Percentiles rank a stretch among this genome's conserved stretches.
These are phyloP conservation scores for Crambe crambe DNA, from an alignment of 37 sponge, comb jelly and placozoan species.

Conservation along the genomic window DNA sequence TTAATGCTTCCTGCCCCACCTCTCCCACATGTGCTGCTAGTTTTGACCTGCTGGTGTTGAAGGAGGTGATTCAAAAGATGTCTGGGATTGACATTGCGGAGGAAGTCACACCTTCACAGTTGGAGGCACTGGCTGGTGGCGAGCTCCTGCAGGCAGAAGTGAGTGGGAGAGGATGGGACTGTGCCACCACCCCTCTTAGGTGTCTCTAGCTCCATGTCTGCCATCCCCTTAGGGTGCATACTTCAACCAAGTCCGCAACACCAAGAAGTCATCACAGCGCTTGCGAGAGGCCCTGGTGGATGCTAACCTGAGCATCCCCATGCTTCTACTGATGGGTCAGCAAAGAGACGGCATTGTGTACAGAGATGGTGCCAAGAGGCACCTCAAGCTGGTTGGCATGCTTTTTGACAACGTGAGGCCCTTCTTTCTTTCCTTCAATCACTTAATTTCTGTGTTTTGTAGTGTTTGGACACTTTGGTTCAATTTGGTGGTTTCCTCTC, in stretches of 20 bases:
- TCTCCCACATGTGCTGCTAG: too few species aligned
- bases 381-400: constrained; percentile 87
- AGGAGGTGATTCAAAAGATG: constrained; percentile 97
- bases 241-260: constrained; percentile 90
- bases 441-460: too few species aligned
- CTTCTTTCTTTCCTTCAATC: not conserved
- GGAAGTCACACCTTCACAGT: constrained; percentile 84
- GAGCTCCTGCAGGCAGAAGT: constrained; percentile 95
- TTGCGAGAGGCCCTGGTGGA: constrained; percentile 90
- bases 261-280: constrained; percentile 91
- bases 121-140: constrained; percentile 93
- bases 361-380: constrained; percentile 63
- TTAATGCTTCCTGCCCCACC: too few species aligned
- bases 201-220: not conserved
- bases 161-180: too few species aligned
- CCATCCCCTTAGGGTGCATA: constrained; percentile 66
- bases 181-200: too few species aligned
- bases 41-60: constrained; percentile 93
- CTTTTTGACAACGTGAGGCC: constrained; percentile 84
- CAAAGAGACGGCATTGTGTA: constrained; percentile 91
- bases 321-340: constrained; percentile 91
- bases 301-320: constrained; percentile 83
- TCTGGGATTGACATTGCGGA: constrained; percentile 93
- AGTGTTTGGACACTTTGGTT: constrained; percentile 97
- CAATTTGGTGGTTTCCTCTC: constrained; percentile 96